Base-by-base conservation (phyloP, 2,113 vertebrate species). In the Atrichornis clamosus region DNA sequence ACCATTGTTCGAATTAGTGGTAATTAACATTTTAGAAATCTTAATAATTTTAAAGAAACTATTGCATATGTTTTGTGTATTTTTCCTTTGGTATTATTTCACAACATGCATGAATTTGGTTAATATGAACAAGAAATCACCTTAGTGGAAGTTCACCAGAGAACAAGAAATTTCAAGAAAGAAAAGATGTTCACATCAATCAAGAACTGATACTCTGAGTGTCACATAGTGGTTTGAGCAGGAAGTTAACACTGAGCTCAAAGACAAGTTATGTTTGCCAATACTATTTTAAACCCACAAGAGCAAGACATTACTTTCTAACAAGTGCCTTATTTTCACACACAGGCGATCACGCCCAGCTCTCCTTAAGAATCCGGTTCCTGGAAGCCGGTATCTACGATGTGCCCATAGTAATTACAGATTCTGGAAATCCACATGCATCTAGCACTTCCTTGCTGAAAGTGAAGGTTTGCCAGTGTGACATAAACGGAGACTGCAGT, bases 391-490 rank as follows among this genome's bases (percentile, higher is more conserved):
- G 99, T 6, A 98, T 99, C 97, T 99, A 99, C 9, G 98, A 99
- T 26, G 97, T 99, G 78, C 99, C 99, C 59, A 99, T 99, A 97
- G 98, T 98, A 67, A 99, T 99, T 97, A 99, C 99, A 7, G 99
- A 99, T 97, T 99, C 99, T 7, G 99, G 99, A 83, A 99, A 99
- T 97, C 98, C 99, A 87, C 99, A 99, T 72, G 98, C 99, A 97
- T 98, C 99, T 69, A 99, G 99, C 96, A 99, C 98, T 49, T 99
- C 99, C 5, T 97, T 99, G 96, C 98, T 99, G 72, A 98, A 99
- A 4, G 98, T 99, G 93, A 99, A 99, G 93, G 99, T 99, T 91
- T 99, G 99, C 94, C 99, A 99, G 42, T 99, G 99, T 49, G 99
- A 99, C 96, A 96, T 98, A 84, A 99, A 99, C 0, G 99, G 99